A percentile compares a stretch with the other conserved stretches of the same genome.
Evolutionary conservation across 2,113 vertebrate genomes (phyloP).

Genomic region (Motacilla tschutschensis): DNA sequence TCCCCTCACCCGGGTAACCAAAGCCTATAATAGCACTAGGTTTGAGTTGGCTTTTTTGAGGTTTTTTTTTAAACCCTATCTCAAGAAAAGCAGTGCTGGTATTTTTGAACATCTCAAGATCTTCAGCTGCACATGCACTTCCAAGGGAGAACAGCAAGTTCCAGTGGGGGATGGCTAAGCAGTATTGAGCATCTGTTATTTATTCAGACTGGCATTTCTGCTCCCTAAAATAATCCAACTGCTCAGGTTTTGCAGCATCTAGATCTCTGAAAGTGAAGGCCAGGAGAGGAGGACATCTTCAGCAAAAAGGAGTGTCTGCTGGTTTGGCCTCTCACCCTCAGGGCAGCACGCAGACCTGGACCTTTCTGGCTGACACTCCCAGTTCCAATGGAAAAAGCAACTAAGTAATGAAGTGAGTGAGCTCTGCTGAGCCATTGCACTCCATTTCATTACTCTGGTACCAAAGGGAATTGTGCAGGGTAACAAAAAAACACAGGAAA

Average conservation of each 20-base stretch:
- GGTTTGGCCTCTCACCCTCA: not conserved
- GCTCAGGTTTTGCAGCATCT: not conserved
- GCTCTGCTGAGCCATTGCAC: not conserved
- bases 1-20: not conserved
- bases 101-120: not conserved
- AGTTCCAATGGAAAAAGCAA: not conserved
- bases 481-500: not conserved
- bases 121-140: not conserved
- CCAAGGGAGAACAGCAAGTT: not conserved
- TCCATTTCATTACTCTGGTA: not conserved
- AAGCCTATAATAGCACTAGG: not conserved
- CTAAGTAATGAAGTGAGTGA: not conserved
- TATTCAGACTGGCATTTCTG: not conserved
- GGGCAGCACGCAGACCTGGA: not conserved
- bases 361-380: not conserved
- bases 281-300: not conserved
- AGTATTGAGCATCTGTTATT: not conserved
- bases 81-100: not conserved
- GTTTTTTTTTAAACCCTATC: not conserved
- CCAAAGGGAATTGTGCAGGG: fast-evolving
- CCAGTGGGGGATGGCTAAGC: not conserved
- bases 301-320: not conserved
- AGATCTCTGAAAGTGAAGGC: not conserved
- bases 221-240: not conserved
- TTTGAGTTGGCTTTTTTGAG: not conserved